Evolutionary conservation across 2,888 invertebrate genomes (phyloP).

Genomic region (Luperina nickerlii): DNA sequence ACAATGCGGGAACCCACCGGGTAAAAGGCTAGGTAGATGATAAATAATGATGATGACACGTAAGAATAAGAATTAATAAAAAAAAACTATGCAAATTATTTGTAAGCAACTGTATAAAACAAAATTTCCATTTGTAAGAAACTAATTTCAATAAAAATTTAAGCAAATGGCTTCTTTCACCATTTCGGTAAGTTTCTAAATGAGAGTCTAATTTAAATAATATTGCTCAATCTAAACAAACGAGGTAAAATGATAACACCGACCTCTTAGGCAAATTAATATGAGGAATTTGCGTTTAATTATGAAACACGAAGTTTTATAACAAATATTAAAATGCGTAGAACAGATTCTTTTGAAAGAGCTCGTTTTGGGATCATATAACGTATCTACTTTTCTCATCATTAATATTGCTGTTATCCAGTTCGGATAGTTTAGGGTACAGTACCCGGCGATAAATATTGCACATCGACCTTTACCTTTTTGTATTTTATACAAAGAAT

Average conservation of each 20-base stretch:
- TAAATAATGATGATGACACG: neutral
- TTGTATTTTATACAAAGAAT: too few species aligned
- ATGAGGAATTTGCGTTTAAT: slow-evolving; percentile 34
- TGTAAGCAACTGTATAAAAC: neutral
- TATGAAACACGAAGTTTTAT: slow-evolving; percentile 37
- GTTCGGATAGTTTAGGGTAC: too few species aligned
- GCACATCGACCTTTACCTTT: too few species aligned
- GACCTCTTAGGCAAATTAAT: slow-evolving; percentile 41
- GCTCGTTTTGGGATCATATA: neutral
- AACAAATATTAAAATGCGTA: neutral
- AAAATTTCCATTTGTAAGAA: slow-evolving; percentile 20
- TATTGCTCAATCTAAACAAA: slow-evolving; percentile 46
- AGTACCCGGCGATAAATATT: too few species aligned
- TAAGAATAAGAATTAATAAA: neutral
- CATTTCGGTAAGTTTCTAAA: slow-evolving; percentile 36
- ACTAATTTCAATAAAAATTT: slow-evolving; percentile 37
- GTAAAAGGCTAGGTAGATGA: too few species aligned
- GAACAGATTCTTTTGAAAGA: slow-evolving; percentile 3
- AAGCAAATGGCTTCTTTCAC: slow-evolving; percentile 41
- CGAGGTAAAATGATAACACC: slow-evolving; percentile 41
- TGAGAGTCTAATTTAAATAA: slow-evolving; percentile 46
- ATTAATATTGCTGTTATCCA: too few species aligned
- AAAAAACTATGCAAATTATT: slow-evolving; percentile 16
- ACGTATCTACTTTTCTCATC: too few species aligned
- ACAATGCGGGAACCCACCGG: too few species aligned